Evolutionary conservation across 1,140 invertebrate genomes (phyloP), one percentile per base, ranked within the genome.

Genomic region (Penaeus chinensis): DNA sequence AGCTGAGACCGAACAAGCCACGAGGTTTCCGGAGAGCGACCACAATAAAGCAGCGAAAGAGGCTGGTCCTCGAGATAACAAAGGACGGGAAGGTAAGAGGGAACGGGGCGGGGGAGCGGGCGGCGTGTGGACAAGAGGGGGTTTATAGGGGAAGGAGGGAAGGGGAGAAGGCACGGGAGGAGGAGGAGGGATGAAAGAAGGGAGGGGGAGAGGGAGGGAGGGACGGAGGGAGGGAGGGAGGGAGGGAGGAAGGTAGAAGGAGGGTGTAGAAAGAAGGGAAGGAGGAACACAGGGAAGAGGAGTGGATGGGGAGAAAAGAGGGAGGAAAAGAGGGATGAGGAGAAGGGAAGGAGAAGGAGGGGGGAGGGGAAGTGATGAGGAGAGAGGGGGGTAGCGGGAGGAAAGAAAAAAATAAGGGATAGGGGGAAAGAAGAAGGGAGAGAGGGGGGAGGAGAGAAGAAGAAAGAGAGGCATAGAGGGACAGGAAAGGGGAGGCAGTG

Each of bases 261-360:
- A 63, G 60, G 32, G 60, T 5, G 79, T 8, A 47, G 32, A 47
- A 61, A 5, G 24, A 24, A 27, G 27, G 27, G 42, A 22, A 24
- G 62, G 32, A 10, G 61, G 60, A 11, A 24, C 3, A n/a, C 3
- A 42, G 8, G 8, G 37, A 42, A 5, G 37, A 10, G 37, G 8
- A 10, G 37, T 2, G 37, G 37, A 10, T 42, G 37, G 8, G 8
- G 37, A 10, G 60, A 54, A 60, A 13, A 80, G 47, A 80, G 54
- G 60, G 47, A 60, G 37, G 60, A 54, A 80, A 54, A 80, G 78
- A 80, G 37, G 60, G 42, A 80, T 32, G 60, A 37, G 60, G 78
- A 80, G 42, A 20, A 22, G 60, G 42, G 13, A 13, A n/a, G 22
- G 1, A 16, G 13, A 42, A 32, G 19, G 18, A 60, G 22, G n/a